Evolutionary conservation across 2,113 vertebrate species (phyloP), one percentile per base, ranked within the genome.

Genomic region (Takifugu flavidus): DNA sequence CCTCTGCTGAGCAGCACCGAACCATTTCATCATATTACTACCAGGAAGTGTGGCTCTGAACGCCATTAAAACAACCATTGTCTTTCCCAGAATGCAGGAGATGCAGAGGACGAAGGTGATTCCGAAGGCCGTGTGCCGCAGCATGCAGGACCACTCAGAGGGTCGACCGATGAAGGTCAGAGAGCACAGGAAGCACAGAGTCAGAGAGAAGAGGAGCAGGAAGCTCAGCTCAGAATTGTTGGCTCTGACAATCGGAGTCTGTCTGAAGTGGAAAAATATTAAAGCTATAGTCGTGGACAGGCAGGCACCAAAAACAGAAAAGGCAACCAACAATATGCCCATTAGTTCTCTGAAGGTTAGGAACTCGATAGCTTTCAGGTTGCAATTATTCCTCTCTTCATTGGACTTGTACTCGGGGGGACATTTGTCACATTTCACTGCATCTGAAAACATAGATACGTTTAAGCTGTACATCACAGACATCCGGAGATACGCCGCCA

Each of bases 81-180:
- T 90, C 82, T 89, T 90, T 42, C 88, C 88, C 25, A 90, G 71
- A 59, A 90, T 53, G 70, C 89, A 91, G 6, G 89, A 90, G 57
- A 47, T 47, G 45, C 45, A 47, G 14, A 47, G 45, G 15, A 47
- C 45, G 15, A 47, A 47, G 2, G 45, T 47, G 15, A 47, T 47
- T 1, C 45, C 88, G 3, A 91, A 91, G 1, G 84, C 85, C 6
- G 87, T 88, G 83, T 91, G 89, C 6, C 89, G 68, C 61, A 91
- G 74, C 88, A 90, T 90, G 66, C 88, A 91, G 79, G 88, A 91
- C 88, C 89, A 91, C n/a, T 90, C 78, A 27, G 89, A 85, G 65
- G 89, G 89, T 46, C 51, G 86, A 13, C 80, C 67, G n/a, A 89
- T 89, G 79, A 89, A 90, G 47, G 88, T 89, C 49, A 90, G 77